phyloP scores from a whole-genome alignment of 2,113 vertebrate genomes.

The Laticauda laticaudata region DNA sequence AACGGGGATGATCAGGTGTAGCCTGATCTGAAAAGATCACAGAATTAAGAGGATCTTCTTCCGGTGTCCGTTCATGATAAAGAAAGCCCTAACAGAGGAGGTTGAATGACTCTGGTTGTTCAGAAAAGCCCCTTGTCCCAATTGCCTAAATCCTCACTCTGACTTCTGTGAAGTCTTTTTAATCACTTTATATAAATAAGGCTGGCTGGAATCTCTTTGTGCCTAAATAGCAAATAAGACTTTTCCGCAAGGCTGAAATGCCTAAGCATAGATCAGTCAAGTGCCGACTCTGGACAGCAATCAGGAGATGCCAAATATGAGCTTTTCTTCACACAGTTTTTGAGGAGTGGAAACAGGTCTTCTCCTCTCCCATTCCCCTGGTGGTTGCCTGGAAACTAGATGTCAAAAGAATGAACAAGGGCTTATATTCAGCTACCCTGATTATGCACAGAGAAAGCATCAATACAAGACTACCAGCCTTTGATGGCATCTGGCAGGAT shows the following conservation, averaged over 20 bases:
- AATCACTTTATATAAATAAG: background rate
- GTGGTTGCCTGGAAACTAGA: constrained; percentile 1
- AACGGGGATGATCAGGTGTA: background rate
- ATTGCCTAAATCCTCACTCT: background rate
- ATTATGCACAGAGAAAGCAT: background rate
- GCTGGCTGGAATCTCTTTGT: background rate
- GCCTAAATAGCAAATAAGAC: background rate
- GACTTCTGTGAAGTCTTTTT: background rate
- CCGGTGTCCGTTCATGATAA: background rate
- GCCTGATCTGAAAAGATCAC: background rate
- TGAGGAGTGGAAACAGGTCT: background rate
- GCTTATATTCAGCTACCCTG: background rate
- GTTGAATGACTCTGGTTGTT: background rate
- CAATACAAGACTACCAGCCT: background rate
- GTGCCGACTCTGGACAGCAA: background rate
- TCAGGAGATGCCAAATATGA: background rate
- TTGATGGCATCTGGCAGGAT: background rate
- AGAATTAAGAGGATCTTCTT: background rate
- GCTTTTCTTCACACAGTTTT: background rate
- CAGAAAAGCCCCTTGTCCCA: background rate
- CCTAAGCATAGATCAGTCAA: background rate
- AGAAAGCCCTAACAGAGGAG: background rate
- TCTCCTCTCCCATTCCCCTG: background rate
- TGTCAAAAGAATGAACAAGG: background rate
- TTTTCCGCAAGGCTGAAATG: background rate